Base-by-base conservation (phyloP, 2,797 vertebrate species). In the Enteromius trimaculatus region DNA sequence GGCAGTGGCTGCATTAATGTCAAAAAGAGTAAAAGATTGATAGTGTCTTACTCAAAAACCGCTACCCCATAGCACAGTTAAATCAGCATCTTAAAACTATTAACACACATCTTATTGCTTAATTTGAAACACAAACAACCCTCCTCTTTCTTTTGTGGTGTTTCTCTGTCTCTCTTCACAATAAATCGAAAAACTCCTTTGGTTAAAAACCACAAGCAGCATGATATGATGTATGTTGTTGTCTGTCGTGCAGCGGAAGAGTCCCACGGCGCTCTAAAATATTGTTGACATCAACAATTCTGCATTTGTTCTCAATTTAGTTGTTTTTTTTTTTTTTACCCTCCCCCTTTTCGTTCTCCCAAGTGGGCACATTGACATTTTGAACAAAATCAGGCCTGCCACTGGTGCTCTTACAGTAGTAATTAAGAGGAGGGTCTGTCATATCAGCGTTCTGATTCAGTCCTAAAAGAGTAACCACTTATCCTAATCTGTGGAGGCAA, bases 311-410 rank as follows among this genome's bases (percentile, higher is more conserved):
- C 85, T 83, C 74, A 55, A 49, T 75, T 87, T 85, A 81, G 85
- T 89, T 81, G 77, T 80, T 80, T 78, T 37, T 44, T 44, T 44
- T 42, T 44, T 44, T 44, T 10, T 42, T 11, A 44, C 42, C 76
- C 70, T 84, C 44, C 53, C 29, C 34, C 60, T 39, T 71, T 70
- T 34, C 21, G n/a, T 65, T 79, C 51, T 92, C 90, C 92, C 89
- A 76, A 65, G 88, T 83, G 92, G 87, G 37, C 74, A 55, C 19
- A 80, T 87, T 92, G 91, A 87, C 90, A 93, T 93, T 92, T 92
- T 86, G 86, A 84, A 69, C 76, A 81, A 84, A 82, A 86, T 85
- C 83, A 70, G 60, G 88, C 76, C 88, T 74, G 79, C 75, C 86
- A 68, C 88, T 79, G 62, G 55, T 78, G 79, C 81, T 81, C 72